A percentile compares a stretch with the other conserved stretches of the same genome.
Conservation (phyloP, 2,113 vertebrate species). For the Lepidothrix coronata region DNA sequence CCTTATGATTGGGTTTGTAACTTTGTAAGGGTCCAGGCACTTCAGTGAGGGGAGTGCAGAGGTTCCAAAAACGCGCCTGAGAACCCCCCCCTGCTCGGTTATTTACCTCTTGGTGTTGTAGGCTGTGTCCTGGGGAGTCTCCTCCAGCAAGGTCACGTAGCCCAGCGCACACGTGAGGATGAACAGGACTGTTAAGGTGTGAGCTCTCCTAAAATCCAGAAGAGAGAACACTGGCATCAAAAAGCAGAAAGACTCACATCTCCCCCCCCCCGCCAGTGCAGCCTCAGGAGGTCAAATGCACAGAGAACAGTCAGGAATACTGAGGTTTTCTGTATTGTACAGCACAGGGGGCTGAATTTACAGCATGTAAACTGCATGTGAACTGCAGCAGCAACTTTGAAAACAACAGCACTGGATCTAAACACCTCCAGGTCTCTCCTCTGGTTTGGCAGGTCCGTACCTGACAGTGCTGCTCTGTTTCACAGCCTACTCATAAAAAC, state of each 20-base stretch:
- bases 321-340: fast-evolving
- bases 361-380: fast-evolving
- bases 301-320: fast-evolving
- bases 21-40: background rate
- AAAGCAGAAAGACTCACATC: background rate
- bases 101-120: constrained; percentile 95
- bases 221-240: background rate
- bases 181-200: constrained; percentile 94
- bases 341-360: background rate
- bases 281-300: background rate
- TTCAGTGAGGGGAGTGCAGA: background rate
- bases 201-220: constrained; percentile 84
- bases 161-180: constrained; percentile 92
- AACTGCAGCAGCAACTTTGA: background rate
- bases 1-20: background rate
- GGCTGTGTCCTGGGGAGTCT: constrained; percentile 94
- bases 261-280: background rate
- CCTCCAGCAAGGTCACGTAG: constrained; percentile 94
- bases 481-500: background rate
- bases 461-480: background rate
- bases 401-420: background rate
- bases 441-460: background rate
- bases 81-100: background rate
- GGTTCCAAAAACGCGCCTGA: background rate
- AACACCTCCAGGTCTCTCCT: background rate